Base-by-base conservation (phyloP, 2,888 invertebrate species). In the Latheticus oryzae region DNA sequence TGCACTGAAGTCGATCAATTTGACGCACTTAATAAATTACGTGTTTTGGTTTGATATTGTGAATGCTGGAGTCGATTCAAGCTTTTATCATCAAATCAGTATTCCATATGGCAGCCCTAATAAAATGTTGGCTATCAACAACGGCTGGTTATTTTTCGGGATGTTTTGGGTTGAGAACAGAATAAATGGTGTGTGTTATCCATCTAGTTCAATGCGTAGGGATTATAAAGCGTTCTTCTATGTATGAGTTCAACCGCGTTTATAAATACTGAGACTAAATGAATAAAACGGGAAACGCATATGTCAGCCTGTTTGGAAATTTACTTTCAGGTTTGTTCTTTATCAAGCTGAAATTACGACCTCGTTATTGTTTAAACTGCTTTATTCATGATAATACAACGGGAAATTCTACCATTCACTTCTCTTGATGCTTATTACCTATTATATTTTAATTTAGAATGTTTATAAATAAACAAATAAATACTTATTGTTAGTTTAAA, bases 151-250 rank as follows among this genome's bases (percentile, higher is more conserved):
- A 75, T 74, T 75, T 76, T 75, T 75, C 73, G 71, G 72, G 70
- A 68, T 71, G 74, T 72, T 74, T 73, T 71, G 68, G 68, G 63
- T 61, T 48, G 67, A 42, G 47, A 58, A 47, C 42, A 53, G 54
- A 54, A 75, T 74, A 77, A 77, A 76, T 76, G 76, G 74, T 63
- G 69, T 74, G 76, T 76, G 76, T 73, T 74, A 76, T 75, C 72
- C 73, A 73, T 75, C 73, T 72, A 73, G 69, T 68, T 72, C 66
- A 63, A 68, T 67, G 72, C 67, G 68, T 71, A 62, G 63, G 66
- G 68, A 66, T 63, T 67, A 67, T 65, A 69, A 66, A 68, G 66
- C 63, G 63, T 42, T 51, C 61, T 64, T 65, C 63, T 67, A 67
- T 67, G 65, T 66, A 67, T 65, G 65, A 66, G 66, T 66, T 62